A percentile compares a stretch with the other conserved stretches of the same genome.
Conservation (phyloP, 2,113 vertebrate genomes). For the Zosterops borbonicus region DNA sequence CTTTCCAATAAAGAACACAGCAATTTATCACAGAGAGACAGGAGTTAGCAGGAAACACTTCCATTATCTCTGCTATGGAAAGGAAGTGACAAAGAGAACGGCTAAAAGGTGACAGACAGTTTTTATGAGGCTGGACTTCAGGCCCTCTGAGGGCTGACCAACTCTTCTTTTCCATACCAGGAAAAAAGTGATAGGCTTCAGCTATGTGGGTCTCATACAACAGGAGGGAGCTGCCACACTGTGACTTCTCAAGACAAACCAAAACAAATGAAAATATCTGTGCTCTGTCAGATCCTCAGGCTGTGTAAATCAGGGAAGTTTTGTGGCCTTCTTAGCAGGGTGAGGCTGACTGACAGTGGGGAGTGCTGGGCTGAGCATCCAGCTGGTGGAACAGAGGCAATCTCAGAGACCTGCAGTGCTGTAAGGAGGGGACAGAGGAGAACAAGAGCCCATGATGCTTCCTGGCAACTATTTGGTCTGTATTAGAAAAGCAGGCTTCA, state of each 20-base stretch:
- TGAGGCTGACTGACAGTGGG: neutral
- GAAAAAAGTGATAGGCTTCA: neutral
- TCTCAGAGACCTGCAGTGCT: neutral
- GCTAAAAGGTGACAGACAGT: conserved; percentile 29
- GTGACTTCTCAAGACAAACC: neutral
- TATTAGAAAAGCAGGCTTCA: neutral
- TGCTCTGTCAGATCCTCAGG: neutral
- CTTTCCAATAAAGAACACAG: conserved; percentile 8
- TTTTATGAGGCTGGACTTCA: neutral
- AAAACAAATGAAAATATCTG: neutral
- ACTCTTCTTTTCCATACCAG: neutral
- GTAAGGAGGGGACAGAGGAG: accelerated
- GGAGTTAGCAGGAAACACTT: conserved; percentile 40
- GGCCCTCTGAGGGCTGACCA: neutral
- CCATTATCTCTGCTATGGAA: conserved; percentile 16
- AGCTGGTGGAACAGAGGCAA: neutral
- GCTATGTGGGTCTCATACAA: neutral
- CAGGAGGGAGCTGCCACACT: neutral
- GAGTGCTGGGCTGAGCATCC: neutral
- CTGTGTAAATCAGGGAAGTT: neutral
- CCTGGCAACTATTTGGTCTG: neutral
- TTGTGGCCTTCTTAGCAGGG: neutral
- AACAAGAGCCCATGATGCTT: neutral
- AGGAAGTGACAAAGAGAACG: neutral
- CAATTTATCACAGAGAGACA: conserved; percentile 35